A percentile compares a stretch with the other conserved stretches of the same genome.
Evolutionary conservation across 2,888 invertebrate species (phyloP).

Genomic region (Drosophila quinaria): DNA sequence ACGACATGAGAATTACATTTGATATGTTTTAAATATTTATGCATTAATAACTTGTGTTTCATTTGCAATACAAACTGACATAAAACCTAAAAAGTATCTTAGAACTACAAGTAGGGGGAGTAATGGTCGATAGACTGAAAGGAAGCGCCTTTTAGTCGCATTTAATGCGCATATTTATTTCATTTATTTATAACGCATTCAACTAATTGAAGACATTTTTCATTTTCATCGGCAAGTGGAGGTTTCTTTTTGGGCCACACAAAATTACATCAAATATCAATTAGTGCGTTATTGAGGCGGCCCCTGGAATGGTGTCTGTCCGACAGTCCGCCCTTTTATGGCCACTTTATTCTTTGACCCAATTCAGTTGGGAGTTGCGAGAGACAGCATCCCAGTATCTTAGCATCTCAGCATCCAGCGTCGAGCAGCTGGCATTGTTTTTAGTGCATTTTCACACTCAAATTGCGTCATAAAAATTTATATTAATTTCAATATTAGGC

Average conservation of each 20-base stretch:
- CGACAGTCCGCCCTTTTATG: slow-evolving; percentile 37
- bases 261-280: slow-evolving; percentile 74
- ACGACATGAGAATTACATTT: slow-evolving; percentile 58
- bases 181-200: slow-evolving; percentile 51
- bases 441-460: slow-evolving; percentile 65
- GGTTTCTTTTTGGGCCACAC: slow-evolving; percentile 39
- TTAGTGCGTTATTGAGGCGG: slow-evolving; percentile 64
- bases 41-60: slow-evolving; percentile 12
- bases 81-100: slow-evolving; percentile 47
- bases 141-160: slow-evolving; percentile 27
- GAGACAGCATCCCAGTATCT: slow-evolving; percentile 16
- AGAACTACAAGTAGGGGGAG: neutral
- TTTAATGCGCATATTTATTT: slow-evolving; percentile 53
- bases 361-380: slow-evolving; percentile 48
- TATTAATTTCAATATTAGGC: slow-evolving; percentile 80
- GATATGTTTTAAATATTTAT: slow-evolving; percentile 10
- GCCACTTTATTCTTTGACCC: slow-evolving; percentile 70
- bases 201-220: slow-evolving; percentile 60
- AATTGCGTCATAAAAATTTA: slow-evolving; percentile 72
- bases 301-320: slow-evolving; percentile 19
- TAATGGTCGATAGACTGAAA: neutral
- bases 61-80: slow-evolving; percentile 54
- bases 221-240: slow-evolving; percentile 52
- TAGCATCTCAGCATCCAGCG: neutral
- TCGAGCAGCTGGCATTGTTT: slow-evolving; percentile 59